These are phyloP conservation scores for Temnothorax longispinosus DNA, from an alignment of 1,140 invertebrate genomes.

Conservation along the genomic window DNA sequence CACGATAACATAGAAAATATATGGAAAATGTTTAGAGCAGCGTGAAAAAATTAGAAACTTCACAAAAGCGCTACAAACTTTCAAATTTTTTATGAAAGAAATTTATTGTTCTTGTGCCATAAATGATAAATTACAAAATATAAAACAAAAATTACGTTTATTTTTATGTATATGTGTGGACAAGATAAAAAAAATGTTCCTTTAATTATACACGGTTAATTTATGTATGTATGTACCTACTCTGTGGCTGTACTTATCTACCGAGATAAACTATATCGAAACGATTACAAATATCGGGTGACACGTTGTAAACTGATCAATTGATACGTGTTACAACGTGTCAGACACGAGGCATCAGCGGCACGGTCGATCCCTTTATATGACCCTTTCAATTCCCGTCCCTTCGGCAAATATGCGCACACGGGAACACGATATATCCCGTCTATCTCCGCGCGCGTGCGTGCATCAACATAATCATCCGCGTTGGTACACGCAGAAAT, in stretches of 20 bases:
- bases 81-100: background rate
- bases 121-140: background rate
- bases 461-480: slow-evolving; percentile 65
- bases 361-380: slow-evolving; percentile 15
- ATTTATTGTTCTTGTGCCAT: background rate
- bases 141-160: background rate
- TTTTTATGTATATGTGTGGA: background rate
- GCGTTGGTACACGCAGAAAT: slow-evolving; percentile 70
- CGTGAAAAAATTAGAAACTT: background rate
- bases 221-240: background rate
- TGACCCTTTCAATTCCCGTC: slow-evolving; percentile 39
- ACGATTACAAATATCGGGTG: slow-evolving; percentile 22
- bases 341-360: background rate
- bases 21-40: background rate
- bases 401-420: slow-evolving; percentile 48
- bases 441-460: slow-evolving; percentile 13
- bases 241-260: background rate
- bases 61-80: background rate
- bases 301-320: slow-evolving; percentile 9
- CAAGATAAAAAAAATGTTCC: background rate
- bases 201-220: background rate
- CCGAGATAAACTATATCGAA: background rate
- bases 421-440: slow-evolving; percentile 56
- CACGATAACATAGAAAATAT: slow-evolving; percentile 1
- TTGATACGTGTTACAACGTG: slow-evolving; percentile 5